Evolutionary conservation across 2,888 invertebrate genomes (phyloP).

Genomic region (Leptopilina myrica): DNA sequence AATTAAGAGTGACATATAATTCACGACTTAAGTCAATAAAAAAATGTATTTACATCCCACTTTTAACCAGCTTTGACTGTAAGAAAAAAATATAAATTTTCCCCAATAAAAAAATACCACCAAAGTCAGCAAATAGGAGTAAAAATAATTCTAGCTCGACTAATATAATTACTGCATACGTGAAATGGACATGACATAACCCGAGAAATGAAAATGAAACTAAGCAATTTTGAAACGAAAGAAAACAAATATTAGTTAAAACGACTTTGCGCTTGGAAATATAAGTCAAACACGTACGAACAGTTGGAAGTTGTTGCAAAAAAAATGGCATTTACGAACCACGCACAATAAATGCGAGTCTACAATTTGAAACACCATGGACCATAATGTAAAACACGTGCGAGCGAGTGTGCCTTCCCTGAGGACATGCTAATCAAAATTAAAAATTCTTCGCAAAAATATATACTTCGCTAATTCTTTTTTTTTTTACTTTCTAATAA

Average conservation of each 20-base stretch:
- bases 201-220: neutral
- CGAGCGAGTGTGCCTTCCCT: slow-evolving; percentile 61
- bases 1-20: too few relatives aligned
- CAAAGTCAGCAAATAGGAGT: too few relatives aligned
- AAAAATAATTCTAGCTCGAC: too few relatives aligned
- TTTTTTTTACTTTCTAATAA: slow-evolving; percentile 36
- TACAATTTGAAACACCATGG: slow-evolving; percentile 43
- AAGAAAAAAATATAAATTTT: too few relatives aligned
- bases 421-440: slow-evolving; percentile 65
- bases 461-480: slow-evolving; percentile 46
- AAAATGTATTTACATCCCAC: too few relatives aligned
- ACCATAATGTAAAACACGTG: slow-evolving; percentile 55
- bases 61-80: too few relatives aligned
- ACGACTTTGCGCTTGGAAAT: slow-evolving; percentile 24
- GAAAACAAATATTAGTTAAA: neutral
- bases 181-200: neutral
- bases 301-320: slow-evolving; percentile 49
- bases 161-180: neutral
- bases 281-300: slow-evolving; percentile 34
- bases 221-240: neutral
- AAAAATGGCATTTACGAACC: slow-evolving; percentile 15
- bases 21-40: too few relatives aligned
- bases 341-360: slow-evolving; percentile 41
- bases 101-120: too few relatives aligned
- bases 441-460: slow-evolving; percentile 43